Percentiles rank a stretch among this genome's conserved stretches.
Evolutionary conservation across 1,140 invertebrate species (phyloP).

Genomic region (Dreissena polymorpha): DNA sequence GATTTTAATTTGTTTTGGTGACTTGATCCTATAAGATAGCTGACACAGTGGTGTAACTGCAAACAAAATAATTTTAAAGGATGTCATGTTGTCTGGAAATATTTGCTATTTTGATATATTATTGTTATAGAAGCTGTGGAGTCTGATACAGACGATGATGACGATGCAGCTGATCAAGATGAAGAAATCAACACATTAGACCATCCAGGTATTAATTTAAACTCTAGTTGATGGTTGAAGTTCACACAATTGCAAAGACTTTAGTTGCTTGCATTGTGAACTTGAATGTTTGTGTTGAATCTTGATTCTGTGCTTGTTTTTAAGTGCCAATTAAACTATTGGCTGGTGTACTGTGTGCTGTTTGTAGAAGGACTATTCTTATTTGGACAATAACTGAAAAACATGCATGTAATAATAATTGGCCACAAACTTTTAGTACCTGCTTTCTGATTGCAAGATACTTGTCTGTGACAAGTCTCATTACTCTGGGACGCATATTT

Average conservation of each 20-base stretch:
- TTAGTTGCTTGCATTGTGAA: slow-evolving; percentile 27
- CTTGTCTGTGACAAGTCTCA: too few species aligned
- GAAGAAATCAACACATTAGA: slow-evolving; percentile 13
- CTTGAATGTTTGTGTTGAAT: slow-evolving; percentile 26
- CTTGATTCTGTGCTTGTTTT: slow-evolving; percentile 17
- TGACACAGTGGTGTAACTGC: slow-evolving; percentile 7
- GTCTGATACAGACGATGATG: slow-evolving; percentile 28
- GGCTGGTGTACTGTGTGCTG: too few species aligned
- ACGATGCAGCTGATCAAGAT: slow-evolving; percentile 24
- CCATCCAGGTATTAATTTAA: slow-evolving; percentile 41
- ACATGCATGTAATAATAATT: too few species aligned
- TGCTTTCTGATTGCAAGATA: too few species aligned
- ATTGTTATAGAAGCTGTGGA: slow-evolving; percentile 43
- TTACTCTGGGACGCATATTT: too few species aligned
- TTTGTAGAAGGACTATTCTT: too few species aligned
- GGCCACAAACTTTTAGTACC: too few species aligned
- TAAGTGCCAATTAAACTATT: not conserved
- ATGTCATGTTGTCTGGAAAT: slow-evolving; percentile 22
- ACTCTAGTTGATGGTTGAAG: slow-evolving; percentile 38
- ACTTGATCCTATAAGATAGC: too few species aligned
- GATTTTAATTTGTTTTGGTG: too few species aligned
- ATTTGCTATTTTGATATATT: slow-evolving; percentile 37
- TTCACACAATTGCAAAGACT: slow-evolving; percentile 33
- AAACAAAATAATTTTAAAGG: slow-evolving; percentile 36
- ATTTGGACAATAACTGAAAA: too few species aligned